phyloP scores from a whole-genome alignment of 2,797 vertebrate genomes.

The Uromys caudimaculatus region DNA sequence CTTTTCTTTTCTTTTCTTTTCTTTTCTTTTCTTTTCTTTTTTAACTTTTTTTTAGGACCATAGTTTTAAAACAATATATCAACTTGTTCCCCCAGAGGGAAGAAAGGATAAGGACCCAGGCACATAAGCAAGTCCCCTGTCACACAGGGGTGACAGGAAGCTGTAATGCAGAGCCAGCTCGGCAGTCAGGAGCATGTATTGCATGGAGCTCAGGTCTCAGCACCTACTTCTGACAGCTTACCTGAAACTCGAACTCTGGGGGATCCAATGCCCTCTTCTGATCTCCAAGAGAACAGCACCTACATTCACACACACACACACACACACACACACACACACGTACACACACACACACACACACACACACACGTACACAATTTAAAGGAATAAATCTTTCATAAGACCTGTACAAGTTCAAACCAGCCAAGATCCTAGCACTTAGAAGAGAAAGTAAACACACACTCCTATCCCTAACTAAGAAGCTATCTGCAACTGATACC shows the following conservation, averaged over 20 bases:
- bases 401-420: not conserved
- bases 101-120: not conserved
- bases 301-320: not conserved
- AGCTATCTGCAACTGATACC: too few species aligned
- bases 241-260: not conserved
- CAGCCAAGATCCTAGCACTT: not conserved
- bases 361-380: not conserved
- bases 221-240: not conserved
- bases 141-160: not conserved
- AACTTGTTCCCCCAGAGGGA: not conserved
- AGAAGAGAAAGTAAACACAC: not conserved
- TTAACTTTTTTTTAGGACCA: too few species aligned
- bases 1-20: too few species aligned
- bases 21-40: too few species aligned
- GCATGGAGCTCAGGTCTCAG: not conserved
- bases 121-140: not conserved
- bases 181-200: too few species aligned
- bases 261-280: not conserved
- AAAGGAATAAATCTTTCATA: not conserved
- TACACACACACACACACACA: too few species aligned
- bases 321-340: not conserved
- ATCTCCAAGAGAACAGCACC: not conserved
- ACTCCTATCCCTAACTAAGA: not conserved
- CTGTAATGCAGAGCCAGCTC: not conserved
- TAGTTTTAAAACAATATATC: slow-evolving; percentile 49